A percentile compares a stretch with the other conserved stretches of the same genome.
Conservation (phyloP, 2,797 vertebrate species). For the Microcaecilia unicolor region DNA sequence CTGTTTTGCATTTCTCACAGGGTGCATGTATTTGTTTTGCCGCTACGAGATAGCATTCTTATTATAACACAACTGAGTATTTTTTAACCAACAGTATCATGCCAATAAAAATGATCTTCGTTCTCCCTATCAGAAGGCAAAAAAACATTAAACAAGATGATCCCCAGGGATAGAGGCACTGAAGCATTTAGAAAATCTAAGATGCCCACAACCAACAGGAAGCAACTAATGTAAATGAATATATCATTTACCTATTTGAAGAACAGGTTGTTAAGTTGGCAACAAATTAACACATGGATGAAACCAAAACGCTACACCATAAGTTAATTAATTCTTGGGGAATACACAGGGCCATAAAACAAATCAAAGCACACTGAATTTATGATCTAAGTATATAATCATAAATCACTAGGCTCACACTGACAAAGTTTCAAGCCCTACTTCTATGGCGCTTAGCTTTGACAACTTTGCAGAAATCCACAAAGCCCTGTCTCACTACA, state of each 20-base stretch:
- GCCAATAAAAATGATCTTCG: no score
- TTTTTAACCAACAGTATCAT: no score
- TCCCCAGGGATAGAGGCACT: neutral
- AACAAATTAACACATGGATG: neutral
- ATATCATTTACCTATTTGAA: neutral
- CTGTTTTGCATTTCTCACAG: no score
- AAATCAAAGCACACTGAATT: constrained; percentile 53
- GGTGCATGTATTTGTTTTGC: no score
- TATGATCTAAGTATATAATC: constrained; percentile 57
- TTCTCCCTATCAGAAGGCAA: neutral
- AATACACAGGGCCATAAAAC: constrained; percentile 4
- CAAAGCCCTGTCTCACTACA: constrained; percentile 19
- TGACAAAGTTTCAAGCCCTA: constrained; percentile 49
- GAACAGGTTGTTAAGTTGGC: neutral
- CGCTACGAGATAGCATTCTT: no score
- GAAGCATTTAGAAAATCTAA: neutral
- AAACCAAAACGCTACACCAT: constrained; percentile 1
- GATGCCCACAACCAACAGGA: neutral
- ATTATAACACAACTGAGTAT: no score
- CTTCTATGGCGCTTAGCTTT: constrained; percentile 30
- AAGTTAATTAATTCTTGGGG: constrained; percentile 5
- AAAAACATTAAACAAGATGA: neutral
- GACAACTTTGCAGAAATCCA: constrained; percentile 35
- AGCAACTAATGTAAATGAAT: neutral
- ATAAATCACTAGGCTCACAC: constrained; percentile 52